Conservation (phyloP, 92 coral and sea anemone species). For the Actinernus sp. region DNA sequence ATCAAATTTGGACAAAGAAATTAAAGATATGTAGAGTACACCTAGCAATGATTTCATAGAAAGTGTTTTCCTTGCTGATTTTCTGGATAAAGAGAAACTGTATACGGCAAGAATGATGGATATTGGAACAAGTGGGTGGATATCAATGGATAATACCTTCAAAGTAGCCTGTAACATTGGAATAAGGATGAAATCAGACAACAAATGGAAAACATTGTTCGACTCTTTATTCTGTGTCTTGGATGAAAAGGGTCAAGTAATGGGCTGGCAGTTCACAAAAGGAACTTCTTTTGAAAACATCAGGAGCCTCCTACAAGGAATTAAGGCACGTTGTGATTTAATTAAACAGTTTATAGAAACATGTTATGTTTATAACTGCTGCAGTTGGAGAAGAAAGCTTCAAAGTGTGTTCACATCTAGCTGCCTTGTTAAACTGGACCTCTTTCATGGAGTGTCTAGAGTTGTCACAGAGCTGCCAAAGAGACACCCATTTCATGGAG, state of each 20-base stretch:
- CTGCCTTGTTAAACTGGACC: conserved; percentile 18
- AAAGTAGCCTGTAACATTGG: no score
- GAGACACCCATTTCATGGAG: conserved; percentile 27
- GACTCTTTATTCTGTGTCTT: conserved; percentile 43
- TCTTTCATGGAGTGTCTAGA: no score
- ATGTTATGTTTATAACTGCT: conserved; percentile 25
- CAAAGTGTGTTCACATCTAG: no score
- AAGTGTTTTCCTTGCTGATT: no score
- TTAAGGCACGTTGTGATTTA: no score
- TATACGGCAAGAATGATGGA: conserved; percentile 31
- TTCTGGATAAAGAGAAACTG: conserved; percentile 42
- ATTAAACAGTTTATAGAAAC: conserved; percentile 1
- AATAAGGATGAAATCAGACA: no score
- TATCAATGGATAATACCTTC: conserved; percentile 19
- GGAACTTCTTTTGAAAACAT: conserved; percentile 38
- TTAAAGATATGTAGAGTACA: no score
- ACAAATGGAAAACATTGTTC: conserved; percentile 27
- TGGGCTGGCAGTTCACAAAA: conserved; percentile 49
- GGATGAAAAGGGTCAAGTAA: no score
- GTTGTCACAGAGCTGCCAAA: conserved; percentile 14
- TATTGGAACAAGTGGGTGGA: conserved; percentile 26
- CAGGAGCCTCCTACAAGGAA: conserved; percentile 14
- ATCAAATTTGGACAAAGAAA: no score
- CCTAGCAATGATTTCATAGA: no score
- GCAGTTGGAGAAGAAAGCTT: no score